Conservation (phyloP, 2,113 vertebrate genomes). For the Tichodroma muraria region DNA sequence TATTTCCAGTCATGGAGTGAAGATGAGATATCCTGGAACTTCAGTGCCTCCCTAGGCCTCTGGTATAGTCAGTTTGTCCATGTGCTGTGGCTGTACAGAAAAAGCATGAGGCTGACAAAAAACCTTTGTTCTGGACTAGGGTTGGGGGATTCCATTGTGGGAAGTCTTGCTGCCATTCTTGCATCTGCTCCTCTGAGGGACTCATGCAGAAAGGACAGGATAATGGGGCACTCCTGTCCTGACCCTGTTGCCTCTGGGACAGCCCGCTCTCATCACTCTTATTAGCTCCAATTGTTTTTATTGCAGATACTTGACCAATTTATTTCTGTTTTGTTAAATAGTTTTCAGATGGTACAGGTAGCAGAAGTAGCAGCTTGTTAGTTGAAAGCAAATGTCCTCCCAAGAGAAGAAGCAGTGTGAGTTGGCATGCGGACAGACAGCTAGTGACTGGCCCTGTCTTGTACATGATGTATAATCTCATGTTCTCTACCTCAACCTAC, state of each 20-base stretch:
- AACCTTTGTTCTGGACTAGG: not conserved
- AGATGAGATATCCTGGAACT: not conserved
- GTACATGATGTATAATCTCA: not conserved
- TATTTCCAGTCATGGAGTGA: not conserved
- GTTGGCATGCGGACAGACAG: accelerated
- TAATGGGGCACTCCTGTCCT: accelerated
- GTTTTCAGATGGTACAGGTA: not conserved
- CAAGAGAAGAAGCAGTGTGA: not conserved
- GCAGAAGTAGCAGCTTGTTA: not conserved
- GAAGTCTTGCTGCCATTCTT: accelerated
- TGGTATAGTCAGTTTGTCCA: not conserved
- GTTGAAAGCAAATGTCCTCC: not conserved
- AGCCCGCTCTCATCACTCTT: accelerated
- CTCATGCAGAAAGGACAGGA: not conserved
- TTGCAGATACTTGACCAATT: not conserved
- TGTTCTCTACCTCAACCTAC: not conserved
- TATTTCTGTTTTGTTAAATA: not conserved
- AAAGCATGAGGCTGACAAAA: not conserved
- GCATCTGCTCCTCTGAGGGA: not conserved
- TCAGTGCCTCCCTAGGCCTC: not conserved
- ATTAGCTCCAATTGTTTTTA: not conserved
- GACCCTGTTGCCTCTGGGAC: too few species aligned
- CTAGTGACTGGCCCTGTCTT: not conserved
- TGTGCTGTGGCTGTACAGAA: not conserved
- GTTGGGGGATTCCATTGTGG: not conserved